Conservation (phyloP, 2,888 invertebrate species). For the Microctonus brassicae region DNA sequence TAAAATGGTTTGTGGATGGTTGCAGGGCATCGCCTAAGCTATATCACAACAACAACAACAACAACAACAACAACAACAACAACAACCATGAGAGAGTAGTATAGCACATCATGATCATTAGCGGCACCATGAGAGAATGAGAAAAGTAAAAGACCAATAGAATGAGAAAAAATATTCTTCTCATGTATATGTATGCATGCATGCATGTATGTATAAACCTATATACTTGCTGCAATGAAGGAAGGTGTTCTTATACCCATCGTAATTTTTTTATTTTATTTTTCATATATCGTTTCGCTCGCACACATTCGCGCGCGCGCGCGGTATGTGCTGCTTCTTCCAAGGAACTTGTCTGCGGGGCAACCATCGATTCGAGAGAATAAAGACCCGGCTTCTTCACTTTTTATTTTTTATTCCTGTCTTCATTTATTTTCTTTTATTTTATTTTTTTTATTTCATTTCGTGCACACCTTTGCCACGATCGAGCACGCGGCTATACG, state of each 20-base stretch:
- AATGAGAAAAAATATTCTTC: background rate
- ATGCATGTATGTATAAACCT: background rate
- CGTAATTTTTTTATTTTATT: background rate
- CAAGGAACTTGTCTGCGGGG: conserved; percentile 47
- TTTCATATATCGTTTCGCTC: background rate
- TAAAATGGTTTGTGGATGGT: background rate
- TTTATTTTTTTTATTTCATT: background rate
- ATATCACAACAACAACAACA: background rate
- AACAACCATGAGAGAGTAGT: background rate
- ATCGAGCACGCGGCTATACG: conserved; percentile 20
- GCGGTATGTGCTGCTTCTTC: conserved; percentile 46
- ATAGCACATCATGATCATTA: conserved; percentile 6
- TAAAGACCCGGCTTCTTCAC: conserved; percentile 33
- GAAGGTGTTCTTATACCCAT: background rate
- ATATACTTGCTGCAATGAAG: background rate
- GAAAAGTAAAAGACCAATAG: background rate
- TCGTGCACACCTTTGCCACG: conserved; percentile 26
- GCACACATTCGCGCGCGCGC: background rate
- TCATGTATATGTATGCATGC: too few species aligned
- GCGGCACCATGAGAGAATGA: background rate
- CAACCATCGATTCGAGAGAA: conserved; percentile 44
- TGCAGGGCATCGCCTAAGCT: background rate
- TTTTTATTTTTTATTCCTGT: background rate
- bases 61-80: background rate
- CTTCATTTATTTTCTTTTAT: background rate